phyloP scores from a whole-genome alignment of 1,140 invertebrate species.

The Macrobrachium nipponense region DNA sequence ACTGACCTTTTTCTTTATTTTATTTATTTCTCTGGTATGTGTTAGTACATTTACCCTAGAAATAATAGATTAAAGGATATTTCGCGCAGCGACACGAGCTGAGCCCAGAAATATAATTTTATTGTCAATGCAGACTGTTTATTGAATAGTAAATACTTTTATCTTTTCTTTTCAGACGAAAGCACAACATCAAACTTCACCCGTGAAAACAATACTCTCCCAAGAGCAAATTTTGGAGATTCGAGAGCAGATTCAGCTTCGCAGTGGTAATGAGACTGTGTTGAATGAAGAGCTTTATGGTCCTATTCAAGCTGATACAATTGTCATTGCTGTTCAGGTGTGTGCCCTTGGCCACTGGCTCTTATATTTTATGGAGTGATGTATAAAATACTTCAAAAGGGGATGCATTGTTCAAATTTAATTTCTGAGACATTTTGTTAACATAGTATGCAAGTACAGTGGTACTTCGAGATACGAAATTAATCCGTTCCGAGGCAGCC shows the following conservation, averaged over 20 bases:
- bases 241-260: slow-evolving; percentile 74
- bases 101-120: no score
- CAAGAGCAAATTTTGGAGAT: slow-evolving; percentile 75
- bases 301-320: slow-evolving; percentile 79
- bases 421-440: no score
- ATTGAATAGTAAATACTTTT: neutral
- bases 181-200: slow-evolving; percentile 8
- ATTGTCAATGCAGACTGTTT: no score
- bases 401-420: neutral
- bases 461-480: no score
- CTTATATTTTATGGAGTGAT: slow-evolving; percentile 65
- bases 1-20: no score
- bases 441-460: neutral
- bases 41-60: no score
- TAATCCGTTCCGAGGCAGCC: no score
- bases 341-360: neutral
- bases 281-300: slow-evolving; percentile 82
- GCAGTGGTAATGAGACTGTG: slow-evolving; percentile 78
- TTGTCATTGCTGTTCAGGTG: slow-evolving; percentile 76
- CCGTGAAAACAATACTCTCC: slow-evolving; percentile 23
- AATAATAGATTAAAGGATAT: no score
- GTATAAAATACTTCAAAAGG: neutral
- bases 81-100: no score
- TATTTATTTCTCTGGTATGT: no score
- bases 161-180: slow-evolving; percentile 18